These are phyloP conservation scores for Istiophorus platypterus DNA, from an alignment of 2,113 vertebrate species.

Conservation along the genomic window DNA sequence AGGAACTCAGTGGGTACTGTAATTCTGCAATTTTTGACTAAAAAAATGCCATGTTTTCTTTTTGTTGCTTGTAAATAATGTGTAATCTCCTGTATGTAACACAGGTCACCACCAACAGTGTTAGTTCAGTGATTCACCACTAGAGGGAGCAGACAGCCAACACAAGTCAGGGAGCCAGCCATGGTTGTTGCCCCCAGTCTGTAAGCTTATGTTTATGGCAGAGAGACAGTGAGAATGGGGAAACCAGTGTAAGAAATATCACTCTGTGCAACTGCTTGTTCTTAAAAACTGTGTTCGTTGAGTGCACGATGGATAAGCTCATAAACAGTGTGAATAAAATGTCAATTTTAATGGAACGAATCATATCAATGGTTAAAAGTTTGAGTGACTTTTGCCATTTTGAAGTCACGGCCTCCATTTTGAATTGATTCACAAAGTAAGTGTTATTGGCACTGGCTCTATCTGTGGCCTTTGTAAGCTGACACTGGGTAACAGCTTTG, in stretches of 20 bases:
- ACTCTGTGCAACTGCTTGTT: neutral
- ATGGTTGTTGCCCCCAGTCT: neutral
- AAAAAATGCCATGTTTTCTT: neutral
- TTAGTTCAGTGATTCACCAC: constrained; percentile 15
- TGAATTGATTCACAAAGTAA: constrained; percentile 13
- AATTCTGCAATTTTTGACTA: too few relatives aligned
- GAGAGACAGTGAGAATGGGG: constrained; percentile 27
- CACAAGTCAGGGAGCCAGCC: neutral
- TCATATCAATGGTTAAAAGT: neutral
- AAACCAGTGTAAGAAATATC: constrained; percentile 14
- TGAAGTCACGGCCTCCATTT: constrained; percentile 14
- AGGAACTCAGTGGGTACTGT: too few relatives aligned
- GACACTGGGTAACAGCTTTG: constrained; percentile 36
- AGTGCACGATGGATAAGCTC: neutral
- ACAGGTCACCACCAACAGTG: neutral
- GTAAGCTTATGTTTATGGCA: constrained; percentile 37
- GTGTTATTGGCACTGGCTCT: neutral
- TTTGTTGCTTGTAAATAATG: neutral
- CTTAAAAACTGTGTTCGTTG: neutral
- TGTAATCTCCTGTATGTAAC: too few relatives aligned
- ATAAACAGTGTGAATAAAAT: neutral
- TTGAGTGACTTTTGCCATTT: neutral
- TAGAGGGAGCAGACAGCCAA: constrained; percentile 33
- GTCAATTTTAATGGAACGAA: neutral
- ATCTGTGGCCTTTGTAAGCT: constrained; percentile 47